A percentile compares a stretch with the other conserved stretches of the same genome.
These are phyloP conservation scores for Amphipyra berbera DNA, from an alignment of 2,888 invertebrate species.

Conservation along the genomic window DNA sequence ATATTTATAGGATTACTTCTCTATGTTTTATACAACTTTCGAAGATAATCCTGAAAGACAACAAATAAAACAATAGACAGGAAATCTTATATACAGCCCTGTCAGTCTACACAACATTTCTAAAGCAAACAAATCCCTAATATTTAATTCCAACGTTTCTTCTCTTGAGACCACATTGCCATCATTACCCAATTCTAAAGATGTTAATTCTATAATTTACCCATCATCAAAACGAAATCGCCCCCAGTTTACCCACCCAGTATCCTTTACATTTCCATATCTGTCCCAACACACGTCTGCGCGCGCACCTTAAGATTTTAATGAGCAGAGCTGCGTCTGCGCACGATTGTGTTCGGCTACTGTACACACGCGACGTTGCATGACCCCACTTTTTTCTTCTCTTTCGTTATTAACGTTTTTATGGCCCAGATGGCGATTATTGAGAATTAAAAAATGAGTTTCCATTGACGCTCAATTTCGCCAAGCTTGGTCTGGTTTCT, in stretches of 20 bases:
- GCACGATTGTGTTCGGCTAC: slow-evolving; percentile 68
- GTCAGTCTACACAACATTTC: too few relatives aligned
- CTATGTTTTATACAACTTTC: too few relatives aligned
- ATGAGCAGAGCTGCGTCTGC: slow-evolving; percentile 55
- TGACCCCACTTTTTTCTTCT: slow-evolving; percentile 71
- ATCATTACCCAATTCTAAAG: background rate
- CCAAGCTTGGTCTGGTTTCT: slow-evolving; percentile 20
- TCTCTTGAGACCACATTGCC: too few relatives aligned
- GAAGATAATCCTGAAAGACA: too few relatives aligned
- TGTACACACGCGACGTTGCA: slow-evolving; percentile 86
- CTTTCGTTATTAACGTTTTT: slow-evolving; percentile 63
- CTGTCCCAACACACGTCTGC: slow-evolving; percentile 46
- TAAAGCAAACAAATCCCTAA: too few relatives aligned
- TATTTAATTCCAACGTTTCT: too few relatives aligned
- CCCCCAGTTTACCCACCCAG: slow-evolving; percentile 28
- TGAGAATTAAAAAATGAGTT: slow-evolving; percentile 49
- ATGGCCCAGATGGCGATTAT: slow-evolving; percentile 52
- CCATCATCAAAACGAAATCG: slow-evolving; percentile 10
- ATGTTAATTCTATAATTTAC: slow-evolving; percentile 19
- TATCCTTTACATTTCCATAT: slow-evolving; percentile 51
- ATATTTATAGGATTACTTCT: background rate
- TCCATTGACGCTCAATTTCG: slow-evolving; percentile 44
- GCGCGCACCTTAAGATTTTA: slow-evolving; percentile 60
- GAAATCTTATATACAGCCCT: too few relatives aligned
- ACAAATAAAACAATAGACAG: too few relatives aligned